Evolutionary conservation across 92 coral and sea anemone genomes (phyloP).

Genomic region (Zoanthus sansibaricus): DNA sequence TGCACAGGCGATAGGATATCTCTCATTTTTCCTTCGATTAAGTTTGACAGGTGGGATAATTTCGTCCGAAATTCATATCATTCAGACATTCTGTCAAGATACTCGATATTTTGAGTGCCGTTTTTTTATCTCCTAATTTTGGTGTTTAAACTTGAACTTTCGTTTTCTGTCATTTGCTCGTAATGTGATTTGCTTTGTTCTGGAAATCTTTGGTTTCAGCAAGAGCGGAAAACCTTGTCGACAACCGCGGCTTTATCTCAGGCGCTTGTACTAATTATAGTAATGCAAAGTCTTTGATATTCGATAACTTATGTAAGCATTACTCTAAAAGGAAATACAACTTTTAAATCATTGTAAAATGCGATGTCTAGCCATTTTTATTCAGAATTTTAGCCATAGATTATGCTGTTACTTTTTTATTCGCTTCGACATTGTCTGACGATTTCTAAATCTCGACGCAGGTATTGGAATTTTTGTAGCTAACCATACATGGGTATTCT

Average conservation of each 20-base stretch:
- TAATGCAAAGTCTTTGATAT: not conserved
- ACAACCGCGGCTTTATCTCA: not conserved
- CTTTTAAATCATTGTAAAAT: not conserved
- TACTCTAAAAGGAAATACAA: not conserved
- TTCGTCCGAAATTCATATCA: not conserved
- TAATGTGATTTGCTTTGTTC: not conserved
- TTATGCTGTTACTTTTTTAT: no score
- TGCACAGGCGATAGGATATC: not conserved
- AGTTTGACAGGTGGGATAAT: not conserved
- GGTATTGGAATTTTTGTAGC: not conserved
- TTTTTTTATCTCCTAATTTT: not conserved
- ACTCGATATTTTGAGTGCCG: slow-evolving; percentile 11
- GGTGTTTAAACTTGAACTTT: not conserved
- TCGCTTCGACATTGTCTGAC: no score
- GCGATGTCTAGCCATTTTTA: not conserved
- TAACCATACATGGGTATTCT: not conserved
- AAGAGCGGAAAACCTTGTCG: slow-evolving; percentile 20
- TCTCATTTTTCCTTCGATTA: not conserved
- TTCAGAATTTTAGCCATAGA: no score
- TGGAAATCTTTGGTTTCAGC: not conserved
- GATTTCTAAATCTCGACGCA: not conserved
- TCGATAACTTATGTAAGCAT: not conserved
- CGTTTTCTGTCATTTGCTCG: not conserved
- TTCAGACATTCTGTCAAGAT: not conserved
- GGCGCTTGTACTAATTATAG: not conserved